A percentile compares a stretch with the other conserved stretches of the same genome.
Evolutionary conservation across 2,797 vertebrate genomes (phyloP).

Genomic region (Xiphorhynchus erythropygius): DNA sequence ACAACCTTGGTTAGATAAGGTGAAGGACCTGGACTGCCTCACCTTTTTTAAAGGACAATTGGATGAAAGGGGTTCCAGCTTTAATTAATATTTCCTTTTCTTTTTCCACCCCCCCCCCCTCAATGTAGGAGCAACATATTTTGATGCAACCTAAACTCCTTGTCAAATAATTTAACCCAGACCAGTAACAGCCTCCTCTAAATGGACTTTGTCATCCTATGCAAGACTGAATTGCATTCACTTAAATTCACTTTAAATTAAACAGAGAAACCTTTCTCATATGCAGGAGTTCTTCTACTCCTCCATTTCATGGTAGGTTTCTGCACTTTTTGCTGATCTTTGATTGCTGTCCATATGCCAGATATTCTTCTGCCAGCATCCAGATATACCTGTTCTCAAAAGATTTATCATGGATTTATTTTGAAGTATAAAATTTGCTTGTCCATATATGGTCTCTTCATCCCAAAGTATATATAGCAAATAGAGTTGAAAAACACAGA

Average conservation of each 20-base stretch:
- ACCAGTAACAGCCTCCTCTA: neutral
- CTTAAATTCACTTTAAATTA: neutral
- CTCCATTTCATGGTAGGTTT: neutral
- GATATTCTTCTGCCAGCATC: neutral
- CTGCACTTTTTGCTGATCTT: neutral
- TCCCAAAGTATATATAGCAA: neutral
- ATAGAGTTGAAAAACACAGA: neutral
- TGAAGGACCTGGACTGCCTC: neutral
- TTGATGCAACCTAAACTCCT: neutral
- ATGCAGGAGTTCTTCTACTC: neutral
- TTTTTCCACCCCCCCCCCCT: fast-evolving
- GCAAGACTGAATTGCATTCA: neutral
- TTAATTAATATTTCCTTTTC: neutral
- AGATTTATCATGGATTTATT: neutral
- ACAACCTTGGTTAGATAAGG: neutral
- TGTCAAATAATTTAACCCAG: neutral
- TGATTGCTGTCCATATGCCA: neutral
- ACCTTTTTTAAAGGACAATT: neutral
- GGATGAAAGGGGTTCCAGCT: neutral
- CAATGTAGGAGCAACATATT: neutral
- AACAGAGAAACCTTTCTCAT: neutral
- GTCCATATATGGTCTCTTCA: neutral
- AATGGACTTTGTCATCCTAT: neutral
- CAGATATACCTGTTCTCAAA: neutral
- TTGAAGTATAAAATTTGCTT: neutral